phyloP scores from a whole-genome alignment of 2,888 invertebrate species.

The Sericinus montela region DNA sequence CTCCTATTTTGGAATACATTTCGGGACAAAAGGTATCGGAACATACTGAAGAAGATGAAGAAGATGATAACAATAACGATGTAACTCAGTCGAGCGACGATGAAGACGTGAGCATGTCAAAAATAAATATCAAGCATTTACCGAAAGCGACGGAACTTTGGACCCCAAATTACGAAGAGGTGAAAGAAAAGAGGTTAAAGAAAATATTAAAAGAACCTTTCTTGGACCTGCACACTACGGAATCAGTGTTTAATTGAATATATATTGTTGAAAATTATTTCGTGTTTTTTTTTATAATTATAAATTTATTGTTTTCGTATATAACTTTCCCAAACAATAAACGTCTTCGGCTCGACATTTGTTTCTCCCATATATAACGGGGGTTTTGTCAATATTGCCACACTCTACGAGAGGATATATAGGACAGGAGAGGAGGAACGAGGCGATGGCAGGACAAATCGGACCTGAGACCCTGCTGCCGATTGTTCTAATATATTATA shows the following conservation, averaged over 20 bases:
- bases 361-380: too few relatives aligned
- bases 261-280: not conserved
- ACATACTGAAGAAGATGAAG: constrained; percentile 29
- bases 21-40: constrained; percentile 47
- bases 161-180: constrained; percentile 61
- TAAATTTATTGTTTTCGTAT: too few relatives aligned
- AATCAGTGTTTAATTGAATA: constrained; percentile 40
- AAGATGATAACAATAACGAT: constrained; percentile 32
- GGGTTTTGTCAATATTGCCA: too few relatives aligned
- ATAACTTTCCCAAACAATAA: too few relatives aligned
- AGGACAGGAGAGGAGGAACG: too few relatives aligned
- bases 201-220: constrained; percentile 56
- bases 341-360: too few relatives aligned
- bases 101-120: constrained; percentile 37
- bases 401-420: too few relatives aligned
- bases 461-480: too few relatives aligned
- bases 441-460: too few relatives aligned
- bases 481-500: too few relatives aligned
- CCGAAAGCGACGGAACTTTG: constrained; percentile 52
- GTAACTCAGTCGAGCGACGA: constrained; percentile 50
- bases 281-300: too few relatives aligned
- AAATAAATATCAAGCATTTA: constrained; percentile 33
- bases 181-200: constrained; percentile 65
- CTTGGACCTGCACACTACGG: constrained; percentile 47
- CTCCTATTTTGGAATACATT: constrained; percentile 60